A percentile compares a stretch with the other conserved stretches of the same genome.
Evolutionary conservation across 2,113 vertebrate species (phyloP).

Genomic region (Orientallactaga bullata): DNA sequence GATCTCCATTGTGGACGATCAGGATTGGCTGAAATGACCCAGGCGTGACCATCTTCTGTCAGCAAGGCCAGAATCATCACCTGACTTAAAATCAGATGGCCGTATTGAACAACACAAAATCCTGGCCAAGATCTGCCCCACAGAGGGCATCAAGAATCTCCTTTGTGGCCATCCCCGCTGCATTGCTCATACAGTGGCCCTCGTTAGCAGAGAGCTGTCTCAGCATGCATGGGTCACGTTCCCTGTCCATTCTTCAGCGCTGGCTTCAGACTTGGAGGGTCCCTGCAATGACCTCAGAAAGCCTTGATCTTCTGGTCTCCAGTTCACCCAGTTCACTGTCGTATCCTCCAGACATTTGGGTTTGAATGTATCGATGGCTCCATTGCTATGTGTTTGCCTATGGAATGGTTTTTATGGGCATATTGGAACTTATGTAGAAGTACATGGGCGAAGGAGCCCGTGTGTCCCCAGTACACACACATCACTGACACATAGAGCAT

Average conservation of each 20-base stretch:
- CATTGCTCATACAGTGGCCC: neutral
- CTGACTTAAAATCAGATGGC: slow-evolving; percentile 30
- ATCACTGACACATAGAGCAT: neutral
- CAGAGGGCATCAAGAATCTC: neutral
- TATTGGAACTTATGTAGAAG: neutral
- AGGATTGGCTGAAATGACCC: slow-evolving; percentile 9
- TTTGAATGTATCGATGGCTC: neutral
- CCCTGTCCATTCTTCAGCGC: neutral
- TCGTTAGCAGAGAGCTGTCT: neutral
- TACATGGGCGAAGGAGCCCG: no score
- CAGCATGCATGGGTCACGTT: neutral
- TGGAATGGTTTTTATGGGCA: neutral
- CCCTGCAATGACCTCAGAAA: neutral
- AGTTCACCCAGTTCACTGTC: neutral
- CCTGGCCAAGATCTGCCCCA: neutral
- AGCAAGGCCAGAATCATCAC: neutral
- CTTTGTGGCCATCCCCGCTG: neutral
- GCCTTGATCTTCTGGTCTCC: neutral
- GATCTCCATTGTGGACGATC: neutral
- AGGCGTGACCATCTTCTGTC: neutral
- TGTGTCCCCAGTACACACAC: no score
- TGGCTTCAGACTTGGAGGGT: slow-evolving; percentile 27
- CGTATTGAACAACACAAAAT: neutral
- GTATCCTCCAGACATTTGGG: neutral
- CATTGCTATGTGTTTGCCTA: neutral